phyloP scores from a whole-genome alignment of 2,888 invertebrate genomes.

The Stictocephala bisonia region DNA sequence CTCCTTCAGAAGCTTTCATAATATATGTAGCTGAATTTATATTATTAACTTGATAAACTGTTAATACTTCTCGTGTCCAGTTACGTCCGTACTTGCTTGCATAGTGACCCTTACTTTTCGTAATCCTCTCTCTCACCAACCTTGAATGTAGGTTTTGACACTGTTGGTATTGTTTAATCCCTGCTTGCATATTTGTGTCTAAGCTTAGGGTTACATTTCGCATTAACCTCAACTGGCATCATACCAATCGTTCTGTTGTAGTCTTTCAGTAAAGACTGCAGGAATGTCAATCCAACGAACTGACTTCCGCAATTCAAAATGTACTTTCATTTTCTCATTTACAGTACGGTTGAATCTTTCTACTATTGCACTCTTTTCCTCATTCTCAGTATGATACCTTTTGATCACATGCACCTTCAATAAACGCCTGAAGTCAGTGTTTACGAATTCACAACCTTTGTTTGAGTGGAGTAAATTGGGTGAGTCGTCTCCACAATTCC shows the following conservation, averaged over 20 bases:
- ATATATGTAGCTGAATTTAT: constrained; percentile 14
- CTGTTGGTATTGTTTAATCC: too few relatives aligned
- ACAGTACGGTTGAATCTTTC: constrained; percentile 32
- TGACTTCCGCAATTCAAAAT: constrained; percentile 15
- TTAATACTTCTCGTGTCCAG: constrained; percentile 4
- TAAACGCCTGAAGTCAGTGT: background rate
- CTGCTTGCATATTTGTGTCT: background rate
- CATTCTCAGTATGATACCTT: constrained; percentile 37
- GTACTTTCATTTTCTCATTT: constrained; percentile 12
- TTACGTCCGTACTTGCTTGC: constrained; percentile 6
- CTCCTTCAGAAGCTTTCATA: constrained; percentile 6
- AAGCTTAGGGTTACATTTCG: background rate
- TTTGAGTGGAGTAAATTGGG: constrained; percentile 23
- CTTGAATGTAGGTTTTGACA: background rate
- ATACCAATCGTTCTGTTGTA: constrained; percentile 30
- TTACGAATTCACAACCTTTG: constrained; percentile 34
- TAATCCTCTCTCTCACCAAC: constrained; percentile 16
- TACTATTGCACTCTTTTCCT: constrained; percentile 29
- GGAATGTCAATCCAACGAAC: constrained; percentile 32
- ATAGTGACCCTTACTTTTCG: background rate
- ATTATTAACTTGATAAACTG: background rate
- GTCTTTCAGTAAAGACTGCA: background rate
- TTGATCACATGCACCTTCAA: constrained; percentile 4
- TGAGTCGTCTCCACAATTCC: background rate
- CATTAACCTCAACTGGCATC: background rate